Evolutionary conservation across 2,888 invertebrate genomes (phyloP).

Genomic region (Empis stercorea): DNA sequence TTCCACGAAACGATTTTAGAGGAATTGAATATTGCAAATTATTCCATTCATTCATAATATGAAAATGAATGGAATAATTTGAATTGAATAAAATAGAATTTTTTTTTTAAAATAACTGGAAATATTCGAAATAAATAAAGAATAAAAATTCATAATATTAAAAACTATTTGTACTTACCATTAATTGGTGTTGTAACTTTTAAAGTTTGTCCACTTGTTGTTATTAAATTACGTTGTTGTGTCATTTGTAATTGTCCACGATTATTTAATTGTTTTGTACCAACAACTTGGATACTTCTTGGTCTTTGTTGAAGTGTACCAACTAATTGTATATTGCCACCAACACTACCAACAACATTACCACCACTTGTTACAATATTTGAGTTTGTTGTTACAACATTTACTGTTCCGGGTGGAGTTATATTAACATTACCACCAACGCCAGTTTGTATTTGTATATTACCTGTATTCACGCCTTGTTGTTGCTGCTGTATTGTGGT

Average conservation of each 20-base stretch:
- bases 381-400: not conserved
- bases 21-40: too few relatives aligned
- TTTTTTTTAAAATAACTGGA: too few relatives aligned
- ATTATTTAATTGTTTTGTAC: constrained; percentile 28
- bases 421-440: not conserved
- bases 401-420: not conserved
- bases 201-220: constrained; percentile 25
- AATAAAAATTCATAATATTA: constrained; percentile 1
- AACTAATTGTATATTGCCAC: constrained; percentile 23
- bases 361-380: constrained; percentile 2
- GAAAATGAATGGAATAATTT: too few relatives aligned
- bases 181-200: constrained; percentile 27
- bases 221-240: constrained; percentile 19
- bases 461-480: constrained; percentile 11
- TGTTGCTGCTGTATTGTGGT: constrained; percentile 14
- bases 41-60: too few relatives aligned
- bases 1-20: too few relatives aligned
- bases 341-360: constrained; percentile 3
- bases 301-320: constrained; percentile 30
- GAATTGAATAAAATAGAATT: too few relatives aligned
- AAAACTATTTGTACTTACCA: too few relatives aligned
- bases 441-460: not conserved
- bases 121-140: too few relatives aligned
- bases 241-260: constrained; percentile 17
- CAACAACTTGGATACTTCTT: constrained; percentile 33